Evolutionary conservation across 1,140 invertebrate genomes (phyloP), one percentile per base, ranked within the genome.

Genomic region (Drosophila orena): DNA sequence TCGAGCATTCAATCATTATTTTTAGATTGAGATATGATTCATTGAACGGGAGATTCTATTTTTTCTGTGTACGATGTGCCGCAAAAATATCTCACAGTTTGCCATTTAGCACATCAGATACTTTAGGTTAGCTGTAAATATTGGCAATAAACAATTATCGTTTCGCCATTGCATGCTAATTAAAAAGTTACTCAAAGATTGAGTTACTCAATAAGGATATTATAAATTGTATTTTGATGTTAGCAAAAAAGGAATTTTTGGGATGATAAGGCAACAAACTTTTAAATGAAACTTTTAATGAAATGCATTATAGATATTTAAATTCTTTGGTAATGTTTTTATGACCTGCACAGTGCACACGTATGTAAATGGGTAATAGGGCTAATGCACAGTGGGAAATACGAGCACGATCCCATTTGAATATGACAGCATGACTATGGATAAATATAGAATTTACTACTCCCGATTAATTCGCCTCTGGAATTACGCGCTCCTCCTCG

Each of bases 301-400:
- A 30, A 10, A 12, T 4, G 10, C 4, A 1, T 38, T 38, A 38
- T 12, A 38, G 11, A 38, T 14, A 1, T 38, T 1, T 14, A 38
- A 3, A 14, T 38, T 38, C 4, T 1, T 15, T 22, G 8, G 34
- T n/a, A 38, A 53, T 17, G 40, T 2, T 11, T 27, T 14, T 7
- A 27, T 11, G 2, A 55, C 49, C 22, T 6, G 0, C 20, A 38
- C 5, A 0, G 3, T 14, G 11, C 34, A 22, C 50, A 57, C 44
- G 56, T 17, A 17, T 17, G 17, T 76, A 72, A 79, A 72, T 76
- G 81, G 83, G 78, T 86, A 76, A 81, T 77, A 81, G 65, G 83
- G 69, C 75, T 62, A 52, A 34, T 49, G 70, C 35, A 69, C 70
- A 69, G 64, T 69, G 58, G 55, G 71, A 70, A 66, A 61, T 35